A percentile compares a stretch with the other conserved stretches of the same genome.
These are phyloP conservation scores for Montipora capitata DNA, from an alignment of 92 coral and sea anemone species.

Conservation along the genomic window DNA sequence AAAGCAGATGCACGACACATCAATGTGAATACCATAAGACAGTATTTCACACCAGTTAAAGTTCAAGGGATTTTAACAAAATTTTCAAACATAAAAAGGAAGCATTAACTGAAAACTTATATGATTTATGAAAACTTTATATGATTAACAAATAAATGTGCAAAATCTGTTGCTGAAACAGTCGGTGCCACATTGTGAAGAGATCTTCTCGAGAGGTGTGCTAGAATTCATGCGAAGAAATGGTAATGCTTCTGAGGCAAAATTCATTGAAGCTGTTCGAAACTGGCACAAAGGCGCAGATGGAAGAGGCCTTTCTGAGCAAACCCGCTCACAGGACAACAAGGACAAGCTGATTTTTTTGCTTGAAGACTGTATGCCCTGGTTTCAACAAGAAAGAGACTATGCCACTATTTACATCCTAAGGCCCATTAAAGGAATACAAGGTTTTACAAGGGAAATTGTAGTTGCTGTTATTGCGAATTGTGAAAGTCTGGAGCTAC, in stretches of 20 bases:
- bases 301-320: constrained; percentile 67
- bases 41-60: no score
- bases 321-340: constrained; percentile 46
- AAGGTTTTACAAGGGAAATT: not conserved
- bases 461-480: no score
- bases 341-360: constrained; percentile 69
- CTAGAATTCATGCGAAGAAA: constrained; percentile 47
- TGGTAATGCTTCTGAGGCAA: constrained; percentile 46
- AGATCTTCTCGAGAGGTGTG: constrained; percentile 63
- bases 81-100: no score
- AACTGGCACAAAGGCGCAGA: constrained; percentile 89
- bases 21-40: no score
- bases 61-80: no score
- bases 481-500: constrained; percentile 10
- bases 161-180: not conserved
- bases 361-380: constrained; percentile 82
- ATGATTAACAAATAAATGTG: no score
- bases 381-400: constrained; percentile 40
- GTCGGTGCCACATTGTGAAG: constrained; percentile 67
- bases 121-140: no score
- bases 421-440: not conserved
- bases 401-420: constrained; percentile 55
- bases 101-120: no score
- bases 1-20: no score
- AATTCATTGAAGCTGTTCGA: constrained; percentile 51